Evolutionary conservation across 2,797 vertebrate species (phyloP).

Genomic region (Champsocephalus gunnari): DNA sequence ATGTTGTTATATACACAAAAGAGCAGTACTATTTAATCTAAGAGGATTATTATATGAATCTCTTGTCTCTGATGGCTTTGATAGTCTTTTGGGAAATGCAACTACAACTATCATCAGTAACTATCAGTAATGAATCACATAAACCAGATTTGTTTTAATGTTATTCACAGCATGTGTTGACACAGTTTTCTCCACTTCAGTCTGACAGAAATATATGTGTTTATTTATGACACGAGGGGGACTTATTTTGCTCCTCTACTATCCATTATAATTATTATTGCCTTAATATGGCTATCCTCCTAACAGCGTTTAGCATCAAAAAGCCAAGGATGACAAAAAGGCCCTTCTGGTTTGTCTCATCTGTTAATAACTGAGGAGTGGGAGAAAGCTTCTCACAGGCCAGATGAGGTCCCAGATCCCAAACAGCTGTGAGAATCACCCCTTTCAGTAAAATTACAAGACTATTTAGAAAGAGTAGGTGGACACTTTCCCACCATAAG

Average conservation of each 20-base stretch:
- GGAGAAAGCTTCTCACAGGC: slow-evolving; percentile 22
- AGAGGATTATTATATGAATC: neutral
- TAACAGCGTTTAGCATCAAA: slow-evolving; percentile 3
- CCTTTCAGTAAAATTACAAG: slow-evolving; percentile 53
- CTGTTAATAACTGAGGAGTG: slow-evolving; percentile 30
- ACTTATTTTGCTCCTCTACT: slow-evolving; percentile 2
- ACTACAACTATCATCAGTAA: neutral
- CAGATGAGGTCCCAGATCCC: slow-evolving; percentile 5
- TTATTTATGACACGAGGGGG: neutral
- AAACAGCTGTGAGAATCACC: slow-evolving; percentile 41
- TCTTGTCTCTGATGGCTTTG: slow-evolving; percentile 11
- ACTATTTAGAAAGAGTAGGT: slow-evolving; percentile 30
- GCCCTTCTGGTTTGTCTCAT: slow-evolving; percentile 11
- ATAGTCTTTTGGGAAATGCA: slow-evolving; percentile 23
- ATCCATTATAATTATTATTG: neutral
- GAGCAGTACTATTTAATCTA: neutral
- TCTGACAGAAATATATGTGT: slow-evolving; percentile 13
- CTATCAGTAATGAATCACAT: neutral
- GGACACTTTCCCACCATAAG: slow-evolving; percentile 38
- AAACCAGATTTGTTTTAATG: slow-evolving; percentile 13
- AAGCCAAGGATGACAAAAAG: slow-evolving; percentile 26
- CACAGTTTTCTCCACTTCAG: slow-evolving; percentile 19
- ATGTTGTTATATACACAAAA: slow-evolving; percentile 19
- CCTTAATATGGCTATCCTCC: slow-evolving; percentile 1
- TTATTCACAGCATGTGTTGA: slow-evolving; percentile 18